Base-by-base conservation (phyloP, 30 jellyfish, hydroid and myxozoan species). In the Aurelia aurita complex sp. Pacific region DNA sequence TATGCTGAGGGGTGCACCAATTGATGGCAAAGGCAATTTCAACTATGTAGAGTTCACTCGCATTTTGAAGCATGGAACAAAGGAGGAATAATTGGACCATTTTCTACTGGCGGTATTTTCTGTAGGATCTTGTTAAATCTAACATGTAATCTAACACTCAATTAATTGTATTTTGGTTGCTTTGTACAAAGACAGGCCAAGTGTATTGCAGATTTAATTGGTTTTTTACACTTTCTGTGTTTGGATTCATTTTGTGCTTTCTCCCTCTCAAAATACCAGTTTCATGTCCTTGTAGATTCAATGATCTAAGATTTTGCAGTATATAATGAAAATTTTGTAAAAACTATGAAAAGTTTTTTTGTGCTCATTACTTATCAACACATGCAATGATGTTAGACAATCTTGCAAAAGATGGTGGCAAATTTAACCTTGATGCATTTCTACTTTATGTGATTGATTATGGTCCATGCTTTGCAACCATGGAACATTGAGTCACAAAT, bases 21-120 rank as follows among this genome's bases (percentile, higher is more conserved):
- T 89, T 60, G 98, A 95, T 68, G 71, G 64, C 15, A 79, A 89
- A 52, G 99, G 99, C 87, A 80, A 70, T 68, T 89, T 95, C 93
- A 90, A 95, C 77, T 95, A 95, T 76, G 94, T 91, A 17, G 99
- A 95, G 85, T 95, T 89, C 88, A 91, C 99, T 46, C 92, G 97
- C 79, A 90, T 95, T 73, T 80, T 95, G 84, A 95, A 89, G 76
- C 99, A 95, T 75, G 99, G 99, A 54, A 77, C 97, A 94, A 95
- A 90, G 68, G 99, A 95, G 67, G 99, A 95, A 82, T 91, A 76
- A 80, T 68, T 67, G 46, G 83, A 77, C 89, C 62, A 35, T 84
- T 32, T 60, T 62, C 66, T 67, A 59, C 10, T 5, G 57, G 76
- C 38, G 74, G 57, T 77, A 73, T 74, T 63, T 71, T 67, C 65